These are phyloP conservation scores for Drosophila lini DNA, from an alignment of 1,140 invertebrate species.

Conservation along the genomic window DNA sequence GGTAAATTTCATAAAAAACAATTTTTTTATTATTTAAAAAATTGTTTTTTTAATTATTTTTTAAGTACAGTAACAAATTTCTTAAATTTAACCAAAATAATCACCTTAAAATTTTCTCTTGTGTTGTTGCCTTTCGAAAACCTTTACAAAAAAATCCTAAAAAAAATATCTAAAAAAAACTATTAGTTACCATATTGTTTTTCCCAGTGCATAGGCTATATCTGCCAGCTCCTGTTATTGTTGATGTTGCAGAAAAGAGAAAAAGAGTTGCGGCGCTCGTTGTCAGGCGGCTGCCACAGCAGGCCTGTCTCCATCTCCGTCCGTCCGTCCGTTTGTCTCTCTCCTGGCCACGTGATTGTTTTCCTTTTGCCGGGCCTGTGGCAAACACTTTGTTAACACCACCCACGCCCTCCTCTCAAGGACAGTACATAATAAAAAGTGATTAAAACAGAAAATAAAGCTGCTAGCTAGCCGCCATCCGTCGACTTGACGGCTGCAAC, in stretches of 20 bases:
- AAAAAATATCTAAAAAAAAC: neutral
- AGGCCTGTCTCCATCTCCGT: constrained; percentile 34
- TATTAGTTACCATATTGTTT: neutral
- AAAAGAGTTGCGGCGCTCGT: constrained; percentile 66
- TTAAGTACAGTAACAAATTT: too few species aligned
- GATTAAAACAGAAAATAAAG: constrained; percentile 63
- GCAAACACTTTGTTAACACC: constrained; percentile 58
- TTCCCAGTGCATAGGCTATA: constrained; percentile 3
- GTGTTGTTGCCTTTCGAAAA: too few species aligned
- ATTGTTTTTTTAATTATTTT: too few species aligned
- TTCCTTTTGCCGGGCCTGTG: constrained; percentile 58
- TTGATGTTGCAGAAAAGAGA: constrained; percentile 63
- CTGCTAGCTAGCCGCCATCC: constrained; percentile 4
- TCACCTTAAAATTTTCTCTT: neutral
- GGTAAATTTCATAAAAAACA: too few species aligned
- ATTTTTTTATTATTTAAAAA: too few species aligned
- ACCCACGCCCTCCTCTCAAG: constrained; percentile 22
- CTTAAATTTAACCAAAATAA: neutral
- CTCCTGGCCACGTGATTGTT: constrained; percentile 75
- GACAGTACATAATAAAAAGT: constrained; percentile 66
- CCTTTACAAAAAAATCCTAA: neutral
- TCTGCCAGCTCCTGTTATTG: constrained; percentile 58
- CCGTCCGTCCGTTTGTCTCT: constrained; percentile 34
- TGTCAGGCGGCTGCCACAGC: constrained; percentile 71
- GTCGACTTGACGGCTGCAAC: constrained; percentile 3